phyloP scores from a whole-genome alignment of 1,140 invertebrate species.

The Archivesica marissinica region DNA sequence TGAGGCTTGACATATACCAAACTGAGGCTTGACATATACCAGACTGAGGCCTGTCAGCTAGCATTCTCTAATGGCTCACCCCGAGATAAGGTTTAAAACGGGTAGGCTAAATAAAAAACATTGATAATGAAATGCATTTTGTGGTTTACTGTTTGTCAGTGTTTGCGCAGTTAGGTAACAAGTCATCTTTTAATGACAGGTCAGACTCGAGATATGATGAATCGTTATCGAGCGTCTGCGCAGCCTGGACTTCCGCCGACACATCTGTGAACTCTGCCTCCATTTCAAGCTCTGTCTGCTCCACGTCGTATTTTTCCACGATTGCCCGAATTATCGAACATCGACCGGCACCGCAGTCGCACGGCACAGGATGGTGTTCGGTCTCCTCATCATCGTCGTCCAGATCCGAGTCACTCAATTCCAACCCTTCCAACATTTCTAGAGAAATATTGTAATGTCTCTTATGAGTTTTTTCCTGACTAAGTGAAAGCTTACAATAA shows the following conservation, averaged over 20 bases:
- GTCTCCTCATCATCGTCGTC: slow-evolving; percentile 68
- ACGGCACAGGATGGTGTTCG: slow-evolving; percentile 74
- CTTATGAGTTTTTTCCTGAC: slow-evolving; percentile 72
- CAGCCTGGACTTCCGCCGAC: slow-evolving; percentile 67
- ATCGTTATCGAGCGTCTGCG: slow-evolving; percentile 61
- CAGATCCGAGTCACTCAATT: slow-evolving; percentile 68
- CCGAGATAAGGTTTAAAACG: no score
- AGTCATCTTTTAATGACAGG: slow-evolving; percentile 17
- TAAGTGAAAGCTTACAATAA: slow-evolving; percentile 65
- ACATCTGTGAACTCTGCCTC: slow-evolving; percentile 73
- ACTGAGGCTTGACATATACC: no score
- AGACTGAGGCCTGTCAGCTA: no score
- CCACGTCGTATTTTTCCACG: slow-evolving; percentile 75
- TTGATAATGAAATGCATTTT: not conserved
- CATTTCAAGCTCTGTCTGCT: slow-evolving; percentile 71
- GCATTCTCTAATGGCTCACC: no score
- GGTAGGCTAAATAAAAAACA: not conserved
- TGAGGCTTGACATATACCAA: no score
- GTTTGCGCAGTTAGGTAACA: not conserved
- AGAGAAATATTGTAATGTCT: slow-evolving; percentile 78
- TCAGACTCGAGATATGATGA: slow-evolving; percentile 35
- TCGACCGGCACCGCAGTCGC: slow-evolving; percentile 73
- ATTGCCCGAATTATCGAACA: slow-evolving; percentile 74
- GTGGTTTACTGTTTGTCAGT: not conserved
- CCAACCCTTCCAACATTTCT: slow-evolving; percentile 64